Conservation (phyloP, 2,888 invertebrate species). For the Leucoptera coffeella region DNA sequence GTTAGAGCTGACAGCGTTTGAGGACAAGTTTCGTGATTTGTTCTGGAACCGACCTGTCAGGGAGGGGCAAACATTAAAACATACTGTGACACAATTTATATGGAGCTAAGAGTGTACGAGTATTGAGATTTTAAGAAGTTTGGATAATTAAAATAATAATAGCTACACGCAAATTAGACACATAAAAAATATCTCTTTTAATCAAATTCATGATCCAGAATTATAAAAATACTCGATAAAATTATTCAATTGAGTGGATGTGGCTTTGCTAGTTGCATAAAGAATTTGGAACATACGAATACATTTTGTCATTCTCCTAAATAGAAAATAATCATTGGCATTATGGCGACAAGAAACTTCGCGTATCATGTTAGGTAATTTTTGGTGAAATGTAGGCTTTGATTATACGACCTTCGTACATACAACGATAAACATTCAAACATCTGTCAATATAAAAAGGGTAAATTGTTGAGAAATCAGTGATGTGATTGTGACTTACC, state of each 20-base stretch:
- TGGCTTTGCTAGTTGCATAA: too few relatives aligned
- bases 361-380: too few relatives aligned
- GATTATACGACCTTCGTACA: too few relatives aligned
- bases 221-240: not conserved
- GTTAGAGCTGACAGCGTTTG: slow-evolving; percentile 40
- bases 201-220: not conserved
- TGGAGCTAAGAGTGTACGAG: not conserved
- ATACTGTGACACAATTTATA: not conserved
- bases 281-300: too few relatives aligned
- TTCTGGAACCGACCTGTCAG: slow-evolving; percentile 27
- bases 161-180: not conserved
- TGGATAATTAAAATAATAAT: not conserved
- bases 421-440: too few relatives aligned
- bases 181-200: not conserved
- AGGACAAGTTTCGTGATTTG: slow-evolving; percentile 20
- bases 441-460: not conserved
- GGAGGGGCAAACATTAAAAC: slow-evolving; percentile 3
- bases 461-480: not conserved
- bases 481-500: slow-evolving; percentile 13
- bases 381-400: too few relatives aligned
- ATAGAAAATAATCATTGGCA: too few relatives aligned
- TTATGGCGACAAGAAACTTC: too few relatives aligned
- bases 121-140: not conserved
- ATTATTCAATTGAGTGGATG: too few relatives aligned
- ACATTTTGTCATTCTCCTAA: too few relatives aligned